These are phyloP conservation scores for Rhopalosiphum padi DNA, from an alignment of 1,140 invertebrate genomes.

Conservation along the genomic window DNA sequence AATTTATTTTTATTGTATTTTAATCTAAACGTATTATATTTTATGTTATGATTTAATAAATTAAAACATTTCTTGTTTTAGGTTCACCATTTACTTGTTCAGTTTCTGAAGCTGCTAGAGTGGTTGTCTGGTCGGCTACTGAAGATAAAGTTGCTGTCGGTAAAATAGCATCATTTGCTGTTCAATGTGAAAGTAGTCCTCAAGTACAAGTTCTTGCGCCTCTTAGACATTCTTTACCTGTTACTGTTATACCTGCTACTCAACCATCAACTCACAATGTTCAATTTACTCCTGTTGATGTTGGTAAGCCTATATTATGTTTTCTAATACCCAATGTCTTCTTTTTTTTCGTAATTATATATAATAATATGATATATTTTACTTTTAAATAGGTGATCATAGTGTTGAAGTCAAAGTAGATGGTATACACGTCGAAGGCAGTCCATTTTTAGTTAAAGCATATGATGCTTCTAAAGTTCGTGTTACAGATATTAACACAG, in stretches of 20 bases:
- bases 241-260: constrained; percentile 67
- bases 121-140: constrained; percentile 71
- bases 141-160: constrained; percentile 94
- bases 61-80: constrained; percentile 59
- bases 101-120: constrained; percentile 76
- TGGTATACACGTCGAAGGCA: constrained; percentile 86
- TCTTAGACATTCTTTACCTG: constrained; percentile 72
- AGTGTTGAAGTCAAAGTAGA: constrained; percentile 87
- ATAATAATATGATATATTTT: constrained; percentile 47
- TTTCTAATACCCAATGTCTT: background rate
- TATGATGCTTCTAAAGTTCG: constrained; percentile 92
- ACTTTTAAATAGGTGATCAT: constrained; percentile 75
- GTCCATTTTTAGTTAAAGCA: constrained; percentile 93
- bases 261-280: constrained; percentile 69
- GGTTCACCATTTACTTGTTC: constrained; percentile 78
- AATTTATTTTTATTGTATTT: background rate
- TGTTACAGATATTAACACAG: constrained; percentile 88
- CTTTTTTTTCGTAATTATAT: constrained; percentile 5
- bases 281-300: constrained; percentile 86
- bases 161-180: constrained; percentile 80
- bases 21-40: background rate
- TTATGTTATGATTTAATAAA: background rate
- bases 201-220: constrained; percentile 79
- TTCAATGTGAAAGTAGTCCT: constrained; percentile 79
- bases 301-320: constrained; percentile 71